Evolutionary conservation across 2,797 vertebrate species (phyloP), one percentile per base, ranked within the genome.

Genomic region (Crenuchus spilurus): DNA sequence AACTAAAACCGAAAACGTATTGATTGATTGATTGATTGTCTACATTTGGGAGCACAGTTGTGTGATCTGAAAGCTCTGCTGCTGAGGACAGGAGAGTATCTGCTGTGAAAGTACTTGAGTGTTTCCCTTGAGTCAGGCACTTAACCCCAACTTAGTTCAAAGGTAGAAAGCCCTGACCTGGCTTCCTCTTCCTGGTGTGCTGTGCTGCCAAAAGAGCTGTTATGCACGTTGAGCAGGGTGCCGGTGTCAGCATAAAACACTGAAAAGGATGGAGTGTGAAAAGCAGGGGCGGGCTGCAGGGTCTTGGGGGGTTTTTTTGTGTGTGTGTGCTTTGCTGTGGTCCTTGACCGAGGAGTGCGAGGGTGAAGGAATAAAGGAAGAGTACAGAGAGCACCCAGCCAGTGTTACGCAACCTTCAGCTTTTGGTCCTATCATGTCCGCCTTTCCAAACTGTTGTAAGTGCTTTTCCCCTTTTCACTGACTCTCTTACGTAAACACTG

Each of bases 351-450:
- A 62, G 39, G 49, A 44, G 39, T 55, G 46, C 31, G 42, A 58
- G 20, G 31, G 55, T 18, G n/a, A 58, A 37, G 10, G 55, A 35
- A 58, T 22, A 55, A 55, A 55, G 26, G 28, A 58, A 37, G 31
- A 42, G 52, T 57, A 41, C 37, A 8, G 30, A n/a, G 33, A 13
- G 33, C 57, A 66, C 37, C 1, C 44, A 42, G 41, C 11, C 37
- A 46, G 11, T 62, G 58, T 80, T 80, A 80, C 61, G 64, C 66
- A 73, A 80, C 52, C 28, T 72, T 49, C 60, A 68, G 28, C 24
- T 20, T 24, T 67, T 41, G 20, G 58, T 72, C 63, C 39, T 61
- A 18, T 20, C 68, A 55, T 70, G 49, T 57, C 58, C 71, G 24
- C 31, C 1, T 9, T 31, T 30, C 52, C 2, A 42, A 2, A 30